These are phyloP conservation scores for Phrynocephalus forsythii DNA, from an alignment of 2,797 vertebrate genomes.

Conservation along the genomic window DNA sequence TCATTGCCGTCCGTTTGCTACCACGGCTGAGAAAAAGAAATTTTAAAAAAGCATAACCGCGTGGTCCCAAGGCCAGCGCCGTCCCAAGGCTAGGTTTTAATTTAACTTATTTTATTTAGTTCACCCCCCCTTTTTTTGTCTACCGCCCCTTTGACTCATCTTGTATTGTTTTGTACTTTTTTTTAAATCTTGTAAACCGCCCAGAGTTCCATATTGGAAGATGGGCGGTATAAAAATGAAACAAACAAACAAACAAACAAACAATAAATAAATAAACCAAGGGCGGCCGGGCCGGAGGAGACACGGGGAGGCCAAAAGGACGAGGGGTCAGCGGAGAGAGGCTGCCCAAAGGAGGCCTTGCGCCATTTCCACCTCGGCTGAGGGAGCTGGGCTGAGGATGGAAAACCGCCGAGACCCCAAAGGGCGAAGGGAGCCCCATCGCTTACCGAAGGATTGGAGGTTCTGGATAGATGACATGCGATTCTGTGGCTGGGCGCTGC, in stretches of 20 bases:
- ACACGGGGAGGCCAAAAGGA: background rate
- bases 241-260: no score
- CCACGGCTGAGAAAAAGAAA: background rate
- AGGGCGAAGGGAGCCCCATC: background rate
- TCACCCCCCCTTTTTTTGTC: no score
- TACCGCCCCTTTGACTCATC: no score
- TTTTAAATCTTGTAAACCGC: no score
- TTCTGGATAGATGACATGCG: slow-evolving; percentile 51
- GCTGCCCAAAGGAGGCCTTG: background rate
- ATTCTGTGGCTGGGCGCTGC: slow-evolving; percentile 43
- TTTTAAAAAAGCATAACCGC: background rate
- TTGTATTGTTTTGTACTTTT: no score
- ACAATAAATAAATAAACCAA: background rate
- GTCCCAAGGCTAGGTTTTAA: background rate
- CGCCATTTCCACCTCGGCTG: no score
- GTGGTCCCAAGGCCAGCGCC: background rate
- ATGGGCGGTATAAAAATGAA: no score
- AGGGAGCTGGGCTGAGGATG: background rate
- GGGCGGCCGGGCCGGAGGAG: background rate
- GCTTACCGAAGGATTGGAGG: slow-evolving; percentile 46
- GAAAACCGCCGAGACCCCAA: background rate
- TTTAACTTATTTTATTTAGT: no score
- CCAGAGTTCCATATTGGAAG: no score
- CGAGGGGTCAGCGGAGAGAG: no score
- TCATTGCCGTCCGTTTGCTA: background rate